Evolutionary conservation across 2,797 vertebrate species (phyloP), one percentile per base, ranked within the genome.

Genomic region (Luscinia luscinia): DNA sequence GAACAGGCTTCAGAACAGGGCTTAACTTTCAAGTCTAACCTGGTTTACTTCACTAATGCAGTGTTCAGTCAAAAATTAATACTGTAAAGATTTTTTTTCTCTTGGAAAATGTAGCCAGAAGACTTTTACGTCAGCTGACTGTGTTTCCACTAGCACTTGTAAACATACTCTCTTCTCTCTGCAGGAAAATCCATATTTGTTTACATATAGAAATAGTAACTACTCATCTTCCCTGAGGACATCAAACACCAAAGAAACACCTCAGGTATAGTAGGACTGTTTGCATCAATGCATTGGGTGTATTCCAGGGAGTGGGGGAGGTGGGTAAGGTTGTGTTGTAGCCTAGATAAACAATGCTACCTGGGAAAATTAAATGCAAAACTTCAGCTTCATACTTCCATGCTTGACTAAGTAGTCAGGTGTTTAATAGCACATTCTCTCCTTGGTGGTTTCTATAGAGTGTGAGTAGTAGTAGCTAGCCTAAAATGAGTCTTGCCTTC

Each of bases 161-260:
- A 93, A 45, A 52, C 48, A 32, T 48, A 5, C 48, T 70, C 6
- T 84, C 43, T 97, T 96, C 51, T 43, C 45, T 96, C 87, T 89
- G 57, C 97, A 98, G 98, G 96, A 97, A 66, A 89, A 94, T 23
- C 97, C 97, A 0, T 98, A 97, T 84, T 95, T 98, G 48, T 98
- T 97, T 91, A 98, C 98, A 26, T 97, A 97, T 8, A 94, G 18
- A 51, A 98, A 98, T n/a, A 98, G 97, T 77, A 93, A 98, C 59
- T 96, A 97, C 81, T 87, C 69, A 22, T 85, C 89, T 69, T 87
- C 70, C 61, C 27, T 22, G 16, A 43, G 59, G 55, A 63, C 64
- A 49, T 27, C 40, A 41, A 57, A 70, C 52, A 38, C 11, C 38
- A 27, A 12, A 38, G 75, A 57, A 81, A 32, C 15, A 17, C 8